Percentiles rank a stretch among this genome's conserved stretches.
phyloP scores from a whole-genome alignment of 2,797 vertebrate species.

The Eidolon dupreanum region DNA sequence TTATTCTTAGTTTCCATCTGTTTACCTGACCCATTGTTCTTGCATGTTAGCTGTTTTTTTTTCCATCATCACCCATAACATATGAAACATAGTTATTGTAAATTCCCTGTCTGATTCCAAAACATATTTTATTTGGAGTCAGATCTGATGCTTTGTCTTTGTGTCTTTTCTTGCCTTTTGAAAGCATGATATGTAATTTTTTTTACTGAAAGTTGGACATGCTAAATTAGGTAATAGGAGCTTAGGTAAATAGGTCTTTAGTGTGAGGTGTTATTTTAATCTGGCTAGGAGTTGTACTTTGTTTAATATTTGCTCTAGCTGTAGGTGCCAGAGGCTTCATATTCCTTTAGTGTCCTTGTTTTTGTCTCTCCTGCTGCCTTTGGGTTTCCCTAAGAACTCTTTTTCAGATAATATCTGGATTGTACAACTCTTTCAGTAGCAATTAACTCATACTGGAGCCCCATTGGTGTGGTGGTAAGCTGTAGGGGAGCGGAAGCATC shows the following conservation, averaged over 20 bases:
- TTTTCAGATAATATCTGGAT: not conserved
- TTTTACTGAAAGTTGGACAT: not conserved
- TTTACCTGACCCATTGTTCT: not conserved
- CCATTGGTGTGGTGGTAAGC: not conserved
- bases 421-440: not conserved
- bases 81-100: not conserved
- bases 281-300: not conserved
- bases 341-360: not conserved
- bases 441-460: not conserved
- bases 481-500: not conserved
- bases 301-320: not conserved
- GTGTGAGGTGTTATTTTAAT: not conserved
- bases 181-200: not conserved
- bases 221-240: not conserved
- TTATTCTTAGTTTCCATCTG: not conserved
- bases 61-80: not conserved
- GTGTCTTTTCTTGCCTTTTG: not conserved
- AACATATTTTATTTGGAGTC: not conserved
- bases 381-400: not conserved
- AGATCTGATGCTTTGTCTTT: not conserved
- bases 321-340: not conserved
- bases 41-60: not conserved
- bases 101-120: not conserved
- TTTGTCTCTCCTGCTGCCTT: not conserved
- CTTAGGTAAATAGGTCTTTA: not conserved